Conservation (phyloP, 2,113 vertebrate species). For the Paraplagusia blochii region DNA sequence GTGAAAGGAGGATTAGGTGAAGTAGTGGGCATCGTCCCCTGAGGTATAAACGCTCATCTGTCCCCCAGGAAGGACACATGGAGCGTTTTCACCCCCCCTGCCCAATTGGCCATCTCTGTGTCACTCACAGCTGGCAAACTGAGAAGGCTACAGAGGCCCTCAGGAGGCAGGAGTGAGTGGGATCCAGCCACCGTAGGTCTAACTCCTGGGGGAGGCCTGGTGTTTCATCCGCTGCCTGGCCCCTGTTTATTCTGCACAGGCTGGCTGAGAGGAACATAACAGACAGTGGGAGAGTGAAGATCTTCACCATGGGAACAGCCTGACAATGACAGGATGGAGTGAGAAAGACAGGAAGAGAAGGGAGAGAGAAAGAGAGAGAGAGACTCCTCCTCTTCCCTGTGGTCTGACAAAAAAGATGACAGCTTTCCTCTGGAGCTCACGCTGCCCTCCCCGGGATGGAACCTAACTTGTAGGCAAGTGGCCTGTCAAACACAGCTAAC, state of each 20-base stretch:
- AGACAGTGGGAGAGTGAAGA: conserved; percentile 61
- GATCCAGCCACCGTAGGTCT: conserved; percentile 30
- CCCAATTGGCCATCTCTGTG: conserved; percentile 47
- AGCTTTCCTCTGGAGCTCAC: conserved; percentile 70
- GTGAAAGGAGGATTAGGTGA: conserved; percentile 71
- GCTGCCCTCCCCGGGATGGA: conserved; percentile 57
- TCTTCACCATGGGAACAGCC: conserved; percentile 68
- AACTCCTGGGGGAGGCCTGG: conserved; percentile 46
- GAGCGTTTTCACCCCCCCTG: conserved; percentile 57
- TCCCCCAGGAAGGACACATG: conserved; percentile 58
- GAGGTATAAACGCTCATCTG: conserved; percentile 61
- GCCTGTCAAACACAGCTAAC: conserved; percentile 72
- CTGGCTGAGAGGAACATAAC: conserved; percentile 54
- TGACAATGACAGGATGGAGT: conserved; percentile 47
- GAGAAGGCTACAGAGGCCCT: conserved; percentile 51
- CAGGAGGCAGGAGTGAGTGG: conserved; percentile 48
- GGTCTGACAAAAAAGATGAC: conserved; percentile 70
- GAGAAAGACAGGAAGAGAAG: conserved; percentile 18
- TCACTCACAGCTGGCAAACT: conserved; percentile 50
- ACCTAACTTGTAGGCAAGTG: conserved; percentile 63
- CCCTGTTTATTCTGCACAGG: conserved; percentile 64
- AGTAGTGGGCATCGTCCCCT: conserved; percentile 67
- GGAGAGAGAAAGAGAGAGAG: conserved; percentile 33
- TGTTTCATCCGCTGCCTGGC: conserved; percentile 59
- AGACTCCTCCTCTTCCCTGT: conserved; percentile 57